phyloP scores from a whole-genome alignment of 2,888 invertebrate genomes.

The Allygus modestus region DNA sequence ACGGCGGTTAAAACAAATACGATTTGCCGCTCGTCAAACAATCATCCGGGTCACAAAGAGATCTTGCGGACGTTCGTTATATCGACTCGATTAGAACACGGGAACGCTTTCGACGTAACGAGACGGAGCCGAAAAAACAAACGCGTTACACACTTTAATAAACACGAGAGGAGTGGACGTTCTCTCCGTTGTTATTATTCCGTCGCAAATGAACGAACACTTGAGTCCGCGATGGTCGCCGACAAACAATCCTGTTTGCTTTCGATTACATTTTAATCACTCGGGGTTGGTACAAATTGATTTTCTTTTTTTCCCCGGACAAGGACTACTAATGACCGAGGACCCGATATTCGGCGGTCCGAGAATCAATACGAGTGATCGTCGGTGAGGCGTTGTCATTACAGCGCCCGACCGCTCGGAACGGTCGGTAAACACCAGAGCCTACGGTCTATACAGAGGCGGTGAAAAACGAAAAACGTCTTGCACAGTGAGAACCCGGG shows the following conservation, averaged over 20 bases:
- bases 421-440: background rate
- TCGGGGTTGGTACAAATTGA: conserved; percentile 66
- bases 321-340: conserved; percentile 27
- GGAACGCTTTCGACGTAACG: conserved; percentile 42
- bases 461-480: background rate
- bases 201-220: conserved; percentile 47
- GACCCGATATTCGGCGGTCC: conserved; percentile 2
- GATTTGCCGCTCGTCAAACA: conserved; percentile 44
- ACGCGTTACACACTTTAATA: conserved; percentile 50
- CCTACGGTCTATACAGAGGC: no score
- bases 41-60: conserved; percentile 46
- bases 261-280: conserved; percentile 69
- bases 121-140: conserved; percentile 48
- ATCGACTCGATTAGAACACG: conserved; percentile 48
- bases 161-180: background rate
- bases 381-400: background rate
- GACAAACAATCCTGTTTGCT: conserved; percentile 66
- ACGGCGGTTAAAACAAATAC: conserved; percentile 32
- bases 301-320: conserved; percentile 59
- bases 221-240: conserved; percentile 45
- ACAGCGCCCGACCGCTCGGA: background rate
- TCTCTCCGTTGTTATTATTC: conserved; percentile 40
- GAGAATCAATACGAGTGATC: conserved; percentile 35
- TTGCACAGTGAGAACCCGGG: background rate
- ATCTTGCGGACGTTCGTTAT: conserved; percentile 25